phyloP scores from a whole-genome alignment of 1,140 invertebrate species.

The Cotesia glomerata region DNA sequence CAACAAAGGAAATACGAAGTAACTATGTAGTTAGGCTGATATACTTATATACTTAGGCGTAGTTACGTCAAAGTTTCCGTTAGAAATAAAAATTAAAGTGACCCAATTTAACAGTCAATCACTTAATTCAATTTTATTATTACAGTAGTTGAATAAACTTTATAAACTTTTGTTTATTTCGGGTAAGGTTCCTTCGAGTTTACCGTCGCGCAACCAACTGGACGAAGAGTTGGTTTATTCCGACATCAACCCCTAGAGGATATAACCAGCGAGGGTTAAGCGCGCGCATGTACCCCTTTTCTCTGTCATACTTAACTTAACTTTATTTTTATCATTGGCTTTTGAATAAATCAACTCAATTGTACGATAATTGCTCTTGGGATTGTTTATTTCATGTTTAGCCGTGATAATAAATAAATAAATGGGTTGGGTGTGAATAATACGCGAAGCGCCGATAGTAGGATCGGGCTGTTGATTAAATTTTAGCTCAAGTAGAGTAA shows the following conservation, averaged over 20 bases:
- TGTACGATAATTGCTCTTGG: too few species aligned
- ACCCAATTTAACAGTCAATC: not conserved
- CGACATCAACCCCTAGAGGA: slow-evolving; percentile 37
- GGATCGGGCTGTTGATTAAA: too few species aligned
- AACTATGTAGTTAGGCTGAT: not conserved
- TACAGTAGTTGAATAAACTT: not conserved
- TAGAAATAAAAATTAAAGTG: not conserved
- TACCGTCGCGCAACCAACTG: slow-evolving; percentile 58
- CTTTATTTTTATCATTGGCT: not conserved
- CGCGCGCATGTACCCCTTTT: slow-evolving; percentile 21
- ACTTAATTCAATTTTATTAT: not conserved
- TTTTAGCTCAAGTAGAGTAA: too few species aligned
- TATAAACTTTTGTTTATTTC: not conserved
- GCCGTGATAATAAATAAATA: too few species aligned
- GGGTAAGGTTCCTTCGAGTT: slow-evolving; percentile 42
- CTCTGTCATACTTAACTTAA: not conserved
- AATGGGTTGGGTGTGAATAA: too few species aligned
- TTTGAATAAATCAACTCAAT: not conserved
- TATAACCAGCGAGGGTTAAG: slow-evolving; percentile 16
- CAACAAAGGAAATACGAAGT: not conserved
- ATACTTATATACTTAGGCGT: not conserved
- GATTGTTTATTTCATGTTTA: too few species aligned
- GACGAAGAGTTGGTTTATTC: slow-evolving; percentile 42
- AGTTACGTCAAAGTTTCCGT: too few species aligned
- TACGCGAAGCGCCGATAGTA: too few species aligned